Evolutionary conservation across 2,888 invertebrate species (phyloP).

Genomic region (Phlogophora meticulosa): DNA sequence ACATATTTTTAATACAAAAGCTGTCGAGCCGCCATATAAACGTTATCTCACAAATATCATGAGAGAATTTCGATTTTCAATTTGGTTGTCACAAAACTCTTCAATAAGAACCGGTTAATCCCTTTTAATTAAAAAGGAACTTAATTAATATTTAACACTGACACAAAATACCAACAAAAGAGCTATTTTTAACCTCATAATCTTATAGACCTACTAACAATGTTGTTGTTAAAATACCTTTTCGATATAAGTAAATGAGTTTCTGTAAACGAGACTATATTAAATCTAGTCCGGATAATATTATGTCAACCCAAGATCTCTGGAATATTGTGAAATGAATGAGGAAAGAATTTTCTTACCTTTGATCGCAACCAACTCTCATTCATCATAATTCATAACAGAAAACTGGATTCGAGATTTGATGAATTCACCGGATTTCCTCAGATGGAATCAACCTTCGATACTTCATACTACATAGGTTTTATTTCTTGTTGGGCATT

Average conservation of each 20-base stretch:
- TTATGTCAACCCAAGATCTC: constrained; percentile 1
- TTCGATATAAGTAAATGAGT: not conserved
- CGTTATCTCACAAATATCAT: no score
- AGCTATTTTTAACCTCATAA: not conserved
- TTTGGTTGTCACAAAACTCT: not conserved
- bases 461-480: not conserved
- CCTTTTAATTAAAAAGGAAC: constrained; percentile 18
- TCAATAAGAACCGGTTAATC: not conserved
- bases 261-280: not conserved
- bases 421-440: constrained; percentile 21
- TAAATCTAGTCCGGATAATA: not conserved
- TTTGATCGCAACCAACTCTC: constrained; percentile 16
- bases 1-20: no score
- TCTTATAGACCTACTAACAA: not conserved
- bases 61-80: no score
- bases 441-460: not conserved
- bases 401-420: constrained; percentile 13
- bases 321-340: constrained; percentile 18
- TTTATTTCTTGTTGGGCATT: not conserved
- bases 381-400: constrained; percentile 26
- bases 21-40: no score
- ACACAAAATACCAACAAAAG: not conserved
- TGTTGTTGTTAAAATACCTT: no score
- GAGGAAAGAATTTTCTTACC: not conserved
- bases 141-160: not conserved